Evolutionary conservation across 2,888 invertebrate genomes (phyloP).

Genomic region (Cerastoderma edule): DNA sequence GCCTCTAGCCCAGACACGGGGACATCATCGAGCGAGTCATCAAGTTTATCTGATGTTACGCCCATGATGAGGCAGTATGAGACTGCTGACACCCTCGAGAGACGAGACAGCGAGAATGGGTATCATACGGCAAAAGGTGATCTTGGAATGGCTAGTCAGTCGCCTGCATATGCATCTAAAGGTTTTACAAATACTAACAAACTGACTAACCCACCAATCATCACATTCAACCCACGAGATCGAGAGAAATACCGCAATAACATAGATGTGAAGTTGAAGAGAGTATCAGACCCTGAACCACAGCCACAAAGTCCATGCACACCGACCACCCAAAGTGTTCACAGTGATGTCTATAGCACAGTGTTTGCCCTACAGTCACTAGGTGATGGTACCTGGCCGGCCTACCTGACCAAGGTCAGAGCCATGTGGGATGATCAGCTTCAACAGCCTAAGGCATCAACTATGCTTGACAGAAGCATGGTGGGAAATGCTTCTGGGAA

Average conservation of each 20-base stretch:
- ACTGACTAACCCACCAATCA: conserved; percentile 55
- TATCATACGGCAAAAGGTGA: conserved; percentile 56
- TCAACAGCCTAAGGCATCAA: conserved; percentile 53
- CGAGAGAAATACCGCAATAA: conserved; percentile 41
- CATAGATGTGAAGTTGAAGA: conserved; percentile 9
- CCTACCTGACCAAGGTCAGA: conserved; percentile 79
- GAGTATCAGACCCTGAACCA: conserved; percentile 32
- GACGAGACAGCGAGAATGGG: conserved; percentile 41
- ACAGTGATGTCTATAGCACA: conserved; percentile 82
- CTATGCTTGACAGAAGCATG: conserved; percentile 51
- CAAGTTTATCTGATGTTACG: conserved; percentile 44
- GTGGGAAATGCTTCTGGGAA: conserved; percentile 60
- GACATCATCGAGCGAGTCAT: conserved; percentile 53
- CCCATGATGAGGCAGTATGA: conserved; percentile 51
- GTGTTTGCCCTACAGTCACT: conserved; percentile 82
- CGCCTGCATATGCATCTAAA: conserved; percentile 4
- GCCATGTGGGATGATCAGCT: conserved; percentile 79
- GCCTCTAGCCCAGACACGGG: conserved; percentile 44
- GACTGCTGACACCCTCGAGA: conserved; percentile 53
- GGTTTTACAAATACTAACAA: conserved; percentile 44
- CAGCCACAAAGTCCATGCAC: conserved; percentile 31
- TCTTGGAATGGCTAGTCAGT: conserved; percentile 5
- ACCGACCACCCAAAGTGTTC: conserved; percentile 74
- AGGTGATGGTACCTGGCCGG: conserved; percentile 68
- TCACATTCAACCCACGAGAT: conserved; percentile 59